Base-by-base conservation (phyloP, 1,140 invertebrate genomes). In the Aphelenchoides fujianensis region DNA sequence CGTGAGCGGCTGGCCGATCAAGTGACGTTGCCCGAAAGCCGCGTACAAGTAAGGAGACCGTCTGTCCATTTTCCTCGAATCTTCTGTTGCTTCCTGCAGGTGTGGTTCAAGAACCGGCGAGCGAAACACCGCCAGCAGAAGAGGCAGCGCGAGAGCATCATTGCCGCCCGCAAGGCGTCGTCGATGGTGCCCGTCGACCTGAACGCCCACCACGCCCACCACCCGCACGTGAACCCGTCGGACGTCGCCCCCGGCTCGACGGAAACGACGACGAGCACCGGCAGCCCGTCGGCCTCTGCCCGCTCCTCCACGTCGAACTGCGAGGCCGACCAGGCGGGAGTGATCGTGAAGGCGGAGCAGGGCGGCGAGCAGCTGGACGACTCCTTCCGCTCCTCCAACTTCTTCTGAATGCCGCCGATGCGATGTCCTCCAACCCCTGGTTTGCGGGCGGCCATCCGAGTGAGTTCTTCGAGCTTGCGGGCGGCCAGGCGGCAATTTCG, bases 21-120 rank as follows among this genome's bases (percentile, higher is more conserved):
- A 64, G 55, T 68, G 7, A 68, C 30, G 23, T 32, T 68, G 16
- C 27, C 66, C 7, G 66, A 68, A 63, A 16, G 59, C 30, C 1
- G 66, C 1, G 34, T 68, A 68, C 66, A 68, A 63, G 66, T 68
- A 9, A n/a, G 52, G 30, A n/a, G n/a, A n/a, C n/a, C n/a, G n/a
- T n/a, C n/a, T n/a, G n/a, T n/a, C n/a, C n/a, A n/a, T n/a, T n/a
- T n/a, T n/a, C n/a, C n/a, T n/a, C 12, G n/a, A 66, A 66, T 66
- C 27, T n/a, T 37, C 12, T 0, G n/a, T 66, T 66, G 34, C 27
- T 19, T 59, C 19, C 12, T 66, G 12, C 23, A 61, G 59, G 59
- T 61, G n/a, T 61, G 59, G 59, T 61, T 61, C 2, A 61, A 61
- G 36, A 61, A 61, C 34, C 16, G 63, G 1, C 63, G 63, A 12